Evolutionary conservation across 2,113 vertebrate species (phyloP).

Genomic region (Hassar affinis): DNA sequence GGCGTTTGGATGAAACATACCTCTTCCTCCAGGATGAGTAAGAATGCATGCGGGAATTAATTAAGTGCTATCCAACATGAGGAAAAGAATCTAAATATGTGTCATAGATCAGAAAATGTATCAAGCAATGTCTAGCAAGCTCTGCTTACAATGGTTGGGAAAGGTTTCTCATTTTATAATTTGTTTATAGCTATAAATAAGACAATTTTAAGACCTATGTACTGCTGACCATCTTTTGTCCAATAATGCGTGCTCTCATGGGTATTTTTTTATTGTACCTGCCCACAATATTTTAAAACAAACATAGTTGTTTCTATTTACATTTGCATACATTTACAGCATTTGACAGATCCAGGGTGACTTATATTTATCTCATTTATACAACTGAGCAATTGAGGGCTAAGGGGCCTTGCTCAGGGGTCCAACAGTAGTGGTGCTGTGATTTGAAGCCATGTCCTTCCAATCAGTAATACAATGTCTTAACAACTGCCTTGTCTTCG

Average conservation of each 20-base stretch:
- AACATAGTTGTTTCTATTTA: not conserved
- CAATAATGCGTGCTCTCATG: not conserved
- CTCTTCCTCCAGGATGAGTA: not conserved
- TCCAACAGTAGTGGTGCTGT: no score
- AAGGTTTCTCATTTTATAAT: no score
- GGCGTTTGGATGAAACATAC: not conserved
- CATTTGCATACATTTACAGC: not conserved
- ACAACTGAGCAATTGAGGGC: no score
- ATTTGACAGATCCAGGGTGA: no score
- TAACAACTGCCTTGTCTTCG: no score
- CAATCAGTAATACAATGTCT: no score
- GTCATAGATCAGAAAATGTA: not conserved
- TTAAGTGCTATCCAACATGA: not conserved
- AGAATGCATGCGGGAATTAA: constrained; percentile 7
- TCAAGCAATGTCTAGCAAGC: not conserved
- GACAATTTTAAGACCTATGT: not conserved
- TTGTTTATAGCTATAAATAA: not conserved
- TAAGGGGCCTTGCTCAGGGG: no score
- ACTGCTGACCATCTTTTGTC: not conserved
- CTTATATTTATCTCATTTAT: no score
- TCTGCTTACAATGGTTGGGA: not conserved
- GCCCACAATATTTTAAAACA: not conserved
- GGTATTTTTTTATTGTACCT: not conserved
- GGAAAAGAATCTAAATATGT: not conserved
- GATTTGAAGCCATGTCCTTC: no score